Evolutionary conservation across 1,140 invertebrate species (phyloP).

Genomic region (Drosophila insularis): DNA sequence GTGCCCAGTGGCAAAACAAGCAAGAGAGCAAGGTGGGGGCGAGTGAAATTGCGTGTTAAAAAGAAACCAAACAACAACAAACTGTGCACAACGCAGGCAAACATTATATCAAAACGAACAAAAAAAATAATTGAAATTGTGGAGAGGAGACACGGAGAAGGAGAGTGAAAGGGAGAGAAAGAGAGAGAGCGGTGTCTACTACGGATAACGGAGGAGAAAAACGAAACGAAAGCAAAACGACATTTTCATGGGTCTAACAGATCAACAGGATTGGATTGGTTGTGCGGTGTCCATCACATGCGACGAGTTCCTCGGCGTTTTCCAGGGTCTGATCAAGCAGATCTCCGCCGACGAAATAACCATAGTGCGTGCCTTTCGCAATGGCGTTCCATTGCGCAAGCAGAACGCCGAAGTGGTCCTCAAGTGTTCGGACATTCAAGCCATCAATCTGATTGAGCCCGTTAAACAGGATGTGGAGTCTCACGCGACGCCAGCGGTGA

Average conservation of each 20-base stretch:
- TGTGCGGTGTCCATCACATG: conserved; percentile 81
- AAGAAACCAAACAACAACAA: conserved; percentile 44
- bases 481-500: conserved; percentile 58
- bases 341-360: conserved; percentile 89
- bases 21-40: neutral
- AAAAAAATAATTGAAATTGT: conserved; percentile 20
- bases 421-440: conserved; percentile 82
- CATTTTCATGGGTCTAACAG: conserved; percentile 72
- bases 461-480: conserved; percentile 60
- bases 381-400: conserved; percentile 88
- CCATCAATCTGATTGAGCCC: conserved; percentile 71
- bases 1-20: conserved; percentile 1
- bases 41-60: conserved; percentile 72
- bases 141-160: neutral
- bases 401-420: conserved; percentile 85
- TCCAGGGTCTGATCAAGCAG: conserved; percentile 90
- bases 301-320: conserved; percentile 73
- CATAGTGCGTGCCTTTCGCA: conserved; percentile 90
- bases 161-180: too few relatives aligned
- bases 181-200: too few relatives aligned
- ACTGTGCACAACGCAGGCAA: conserved; percentile 55
- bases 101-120: conserved; percentile 24
- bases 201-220: too few relatives aligned
- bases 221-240: conserved; percentile 2
- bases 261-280: conserved; percentile 80